Evolutionary conservation across 1,140 invertebrate species (phyloP).

Genomic region (Zaprionus vittiger): DNA sequence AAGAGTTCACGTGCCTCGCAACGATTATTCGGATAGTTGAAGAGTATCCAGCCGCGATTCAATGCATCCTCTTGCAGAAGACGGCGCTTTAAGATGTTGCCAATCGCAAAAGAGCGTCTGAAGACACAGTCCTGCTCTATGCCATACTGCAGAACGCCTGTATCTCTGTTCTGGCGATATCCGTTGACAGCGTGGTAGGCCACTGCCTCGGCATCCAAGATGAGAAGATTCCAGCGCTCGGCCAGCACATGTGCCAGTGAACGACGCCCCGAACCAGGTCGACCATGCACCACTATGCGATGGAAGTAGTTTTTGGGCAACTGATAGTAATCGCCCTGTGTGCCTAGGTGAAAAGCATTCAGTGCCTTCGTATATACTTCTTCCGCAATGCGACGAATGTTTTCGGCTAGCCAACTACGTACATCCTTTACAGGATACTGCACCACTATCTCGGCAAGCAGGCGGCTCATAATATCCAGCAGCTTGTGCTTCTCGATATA

Average conservation of each 20-base stretch:
- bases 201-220: constrained; percentile 69
- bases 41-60: constrained; percentile 68
- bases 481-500: constrained; percentile 78
- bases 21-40: constrained; percentile 71
- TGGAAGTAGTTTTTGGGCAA: constrained; percentile 60
- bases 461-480: constrained; percentile 70
- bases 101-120: constrained; percentile 57
- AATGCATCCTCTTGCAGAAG: constrained; percentile 67
- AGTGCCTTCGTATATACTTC: constrained; percentile 64
- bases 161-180: constrained; percentile 12
- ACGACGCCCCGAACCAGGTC: constrained; percentile 66
- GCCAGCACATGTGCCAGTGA: constrained; percentile 62
- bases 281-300: constrained; percentile 70
- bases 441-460: constrained; percentile 62
- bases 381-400: constrained; percentile 56
- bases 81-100: constrained; percentile 56
- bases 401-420: constrained; percentile 67
- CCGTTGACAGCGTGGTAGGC: constrained; percentile 65
- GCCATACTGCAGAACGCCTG: constrained; percentile 45
- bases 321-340: constrained; percentile 53
- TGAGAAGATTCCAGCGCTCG: constrained; percentile 67
- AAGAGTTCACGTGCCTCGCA: constrained; percentile 72
- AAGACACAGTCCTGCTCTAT: constrained; percentile 50
- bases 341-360: constrained; percentile 58
- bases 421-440: constrained; percentile 41